Percentiles rank a stretch among this genome's conserved stretches.
Conservation (phyloP, 2,888 invertebrate genomes). For the Acleris cristana region DNA sequence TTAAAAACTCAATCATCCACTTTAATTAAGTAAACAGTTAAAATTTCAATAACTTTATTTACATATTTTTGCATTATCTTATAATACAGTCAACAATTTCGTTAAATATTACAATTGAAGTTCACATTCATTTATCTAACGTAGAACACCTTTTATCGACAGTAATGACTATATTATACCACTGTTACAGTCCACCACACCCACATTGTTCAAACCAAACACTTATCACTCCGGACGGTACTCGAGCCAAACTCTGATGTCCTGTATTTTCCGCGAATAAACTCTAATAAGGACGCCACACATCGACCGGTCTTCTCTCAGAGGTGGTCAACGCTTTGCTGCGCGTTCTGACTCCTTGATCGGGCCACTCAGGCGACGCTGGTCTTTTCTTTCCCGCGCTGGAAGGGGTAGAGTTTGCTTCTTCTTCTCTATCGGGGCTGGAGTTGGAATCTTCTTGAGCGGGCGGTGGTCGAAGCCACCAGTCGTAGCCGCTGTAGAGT, state of each 20-base stretch:
- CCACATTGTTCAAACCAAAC: slow-evolving; percentile 42
- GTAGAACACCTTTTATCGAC: slow-evolving; percentile 75
- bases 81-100: slow-evolving; percentile 82
- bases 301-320: slow-evolving; percentile 85
- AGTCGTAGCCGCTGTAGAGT: slow-evolving; percentile 88
- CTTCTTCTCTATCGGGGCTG: slow-evolving; percentile 76
- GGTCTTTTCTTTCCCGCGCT: slow-evolving; percentile 79
- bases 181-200: slow-evolving; percentile 41
- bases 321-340: slow-evolving; percentile 74
- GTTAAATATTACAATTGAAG: slow-evolving; percentile 74
- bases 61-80: slow-evolving; percentile 80
- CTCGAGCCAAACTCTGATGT: slow-evolving; percentile 51
- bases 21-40: slow-evolving; percentile 50
- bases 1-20: slow-evolving; percentile 22
- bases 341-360: slow-evolving; percentile 72
- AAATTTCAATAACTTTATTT: slow-evolving; percentile 82
- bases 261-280: slow-evolving; percentile 45
- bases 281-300: slow-evolving; percentile 89
- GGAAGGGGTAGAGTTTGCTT: slow-evolving; percentile 61
- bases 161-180: slow-evolving; percentile 59
- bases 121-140: slow-evolving; percentile 80
- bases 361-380: slow-evolving; percentile 81
- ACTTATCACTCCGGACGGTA: slow-evolving; percentile 62
- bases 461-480: slow-evolving; percentile 85
- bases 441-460: slow-evolving; percentile 74